Evolutionary conservation across 2,113 vertebrate species (phyloP).

Genomic region (Dissostichus mawsoni): DNA sequence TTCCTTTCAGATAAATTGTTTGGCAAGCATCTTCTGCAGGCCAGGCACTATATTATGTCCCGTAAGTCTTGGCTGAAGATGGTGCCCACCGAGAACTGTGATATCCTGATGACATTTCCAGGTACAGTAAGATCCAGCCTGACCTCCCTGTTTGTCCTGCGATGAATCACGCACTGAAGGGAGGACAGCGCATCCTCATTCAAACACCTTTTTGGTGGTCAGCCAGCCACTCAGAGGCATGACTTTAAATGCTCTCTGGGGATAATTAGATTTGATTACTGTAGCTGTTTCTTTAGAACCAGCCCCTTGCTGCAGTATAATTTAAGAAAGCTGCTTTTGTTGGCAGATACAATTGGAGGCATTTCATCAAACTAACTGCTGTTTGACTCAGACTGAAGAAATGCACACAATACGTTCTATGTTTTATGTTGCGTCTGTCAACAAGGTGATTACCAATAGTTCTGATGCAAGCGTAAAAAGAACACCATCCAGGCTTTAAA

Average conservation of each 20-base stretch:
- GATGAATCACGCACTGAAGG: background rate
- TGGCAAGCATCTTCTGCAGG: constrained; percentile 93
- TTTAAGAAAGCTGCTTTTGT: background rate
- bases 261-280: constrained; percentile 40
- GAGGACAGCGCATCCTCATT: constrained; percentile 21
- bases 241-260: constrained; percentile 9
- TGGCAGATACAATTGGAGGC: background rate
- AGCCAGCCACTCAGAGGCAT: constrained; percentile 19
- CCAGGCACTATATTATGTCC: constrained; percentile 95
- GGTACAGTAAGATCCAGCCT: constrained; percentile 77
- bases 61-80: constrained; percentile 98
- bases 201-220: constrained; percentile 13
- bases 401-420: background rate
- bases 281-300: constrained; percentile 1
- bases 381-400: background rate
- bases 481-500: background rate
- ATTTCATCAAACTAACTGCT: background rate
- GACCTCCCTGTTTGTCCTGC: constrained; percentile 8
- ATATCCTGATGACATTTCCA: constrained; percentile 96
- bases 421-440: background rate
- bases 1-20: constrained; percentile 91
- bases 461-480: background rate
- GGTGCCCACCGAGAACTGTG: constrained; percentile 97
- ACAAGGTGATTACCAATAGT: background rate
- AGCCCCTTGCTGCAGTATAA: background rate